Evolutionary conservation across 2,797 vertebrate species (phyloP), one percentile per base, ranked within the genome.

Genomic region (Rhadinocentrus ornatus): DNA sequence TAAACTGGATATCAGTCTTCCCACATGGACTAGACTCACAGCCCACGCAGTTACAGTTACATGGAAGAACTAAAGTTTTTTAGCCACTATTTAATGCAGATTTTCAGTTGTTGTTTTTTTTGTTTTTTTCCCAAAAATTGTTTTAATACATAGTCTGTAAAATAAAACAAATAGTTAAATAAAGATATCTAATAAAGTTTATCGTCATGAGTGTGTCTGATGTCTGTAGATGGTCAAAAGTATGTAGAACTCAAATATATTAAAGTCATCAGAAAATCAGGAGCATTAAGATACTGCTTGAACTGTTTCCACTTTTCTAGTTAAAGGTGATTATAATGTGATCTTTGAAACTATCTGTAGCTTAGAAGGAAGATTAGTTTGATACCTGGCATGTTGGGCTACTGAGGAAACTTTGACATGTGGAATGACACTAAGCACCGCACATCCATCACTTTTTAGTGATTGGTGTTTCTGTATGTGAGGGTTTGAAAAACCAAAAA

Each of bases 151-250:
- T 37, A 10, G 29, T 31, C 69, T 69, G 11, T 57, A 48, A 58
- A 41, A 83, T 82, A 79, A 78, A 73, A 84, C 18, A 39, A 48
- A 48, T 48, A 35, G 8, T 34, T 2, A 53, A n/a, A 62, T 57
- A 12, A 71, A 72, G 53, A 4, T 24, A 34, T 24, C 13, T 54
- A 1, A 52, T 11, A 5, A 6, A 53, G 26, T 15, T 53, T 13
- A 16, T 26, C 3, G 37, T 2, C 20, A 11, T 15, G 9, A 37
- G 16, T 66, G 12, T 31, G 39, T 27, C 0, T 11, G 27, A 41
- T 39, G 7, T 31, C 53, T 46, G 16, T 10, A 27, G 15, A 32
- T 34, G 0, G 9, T 32, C 31, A 24, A 24, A 66, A 22, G n/a
- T 54, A 32, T 52, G 12, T 68, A 12, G 15, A 35, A 52, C 7